phyloP scores from a whole-genome alignment of 2,113 vertebrate species.

The Menidia beryllina region DNA sequence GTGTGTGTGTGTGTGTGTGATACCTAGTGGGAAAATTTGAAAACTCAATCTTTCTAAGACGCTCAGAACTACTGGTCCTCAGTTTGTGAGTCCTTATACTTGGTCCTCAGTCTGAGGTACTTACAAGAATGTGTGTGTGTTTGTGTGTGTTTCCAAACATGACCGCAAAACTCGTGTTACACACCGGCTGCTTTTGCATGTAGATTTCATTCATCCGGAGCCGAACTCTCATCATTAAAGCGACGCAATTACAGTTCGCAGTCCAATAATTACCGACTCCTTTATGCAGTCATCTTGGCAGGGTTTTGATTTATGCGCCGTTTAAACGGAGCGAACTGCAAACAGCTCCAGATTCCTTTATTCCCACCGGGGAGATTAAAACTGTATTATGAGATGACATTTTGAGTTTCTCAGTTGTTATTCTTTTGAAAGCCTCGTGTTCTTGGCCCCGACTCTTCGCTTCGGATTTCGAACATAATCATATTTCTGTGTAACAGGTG shows the following conservation, averaged over 20 bases:
- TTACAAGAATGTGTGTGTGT: too few species aligned
- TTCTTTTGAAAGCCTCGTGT: slow-evolving; percentile 5
- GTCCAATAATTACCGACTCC: slow-evolving; percentile 20
- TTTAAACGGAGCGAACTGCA: slow-evolving; percentile 25
- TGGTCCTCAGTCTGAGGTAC: too few species aligned
- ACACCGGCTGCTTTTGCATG: background rate
- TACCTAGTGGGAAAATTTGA: too few species aligned
- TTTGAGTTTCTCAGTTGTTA: background rate
- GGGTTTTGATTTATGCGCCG: slow-evolving; percentile 31
- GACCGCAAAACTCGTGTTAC: slow-evolving; percentile 1
- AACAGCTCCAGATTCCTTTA: background rate
- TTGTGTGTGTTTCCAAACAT: too few species aligned
- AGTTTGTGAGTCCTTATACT: too few species aligned
- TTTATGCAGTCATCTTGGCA: slow-evolving; percentile 11
- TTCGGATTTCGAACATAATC: too few species aligned
- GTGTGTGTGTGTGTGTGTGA: too few species aligned
- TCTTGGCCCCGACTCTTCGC: background rate
- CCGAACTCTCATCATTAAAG: slow-evolving; percentile 5
- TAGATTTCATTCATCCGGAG: background rate
- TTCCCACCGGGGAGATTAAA: slow-evolving; percentile 40
- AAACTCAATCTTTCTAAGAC: too few species aligned
- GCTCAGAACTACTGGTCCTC: too few species aligned
- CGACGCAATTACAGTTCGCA: background rate
- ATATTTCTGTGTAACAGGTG: slow-evolving; percentile 22
- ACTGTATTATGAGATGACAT: slow-evolving; percentile 30